Base-by-base conservation (phyloP, 2,797 vertebrate genomes). In the Cynodonichthys magdalenae region DNA sequence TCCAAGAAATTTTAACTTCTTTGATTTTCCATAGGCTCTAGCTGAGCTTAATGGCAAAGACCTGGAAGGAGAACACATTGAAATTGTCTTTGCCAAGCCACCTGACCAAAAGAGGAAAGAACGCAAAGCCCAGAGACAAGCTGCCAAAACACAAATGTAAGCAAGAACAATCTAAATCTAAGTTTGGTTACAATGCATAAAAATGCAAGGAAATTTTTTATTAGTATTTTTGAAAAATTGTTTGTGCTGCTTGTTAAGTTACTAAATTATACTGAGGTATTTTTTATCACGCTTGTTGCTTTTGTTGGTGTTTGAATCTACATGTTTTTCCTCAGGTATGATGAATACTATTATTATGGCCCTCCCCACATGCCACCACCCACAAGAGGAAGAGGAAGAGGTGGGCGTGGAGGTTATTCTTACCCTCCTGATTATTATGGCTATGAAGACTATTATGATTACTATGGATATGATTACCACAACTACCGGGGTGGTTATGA, bases 361-460 rank as follows among this genome's bases (percentile, higher is more conserved):
- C 97, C 96, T 78, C 96, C 97, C 86, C 96, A 98, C 84, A 96
- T 98, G 95, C 96, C 96, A 47, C 96, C 96, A 88, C 97, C 96
- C 84, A 92, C 96, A 74, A 95, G 98, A 94, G 96, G 96, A 80
- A 87, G 97, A 85, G 95, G 96, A 87, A 94, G 97, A 81, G 96
- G 95, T 66, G 94, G 95, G 60, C 90, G 97, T 77, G 96, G 96
- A 80, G 96, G 96, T 77, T 99, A 99, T 27, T 94, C 96, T 80
- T 99, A 99, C 91, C 94, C 96, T 63, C 96, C 95, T 31, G 97
- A 99, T 91, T 99, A 98, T 93, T 98, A 98, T 0, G 94, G 94
- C 90, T 99, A 98, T 75, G 97, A 99, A 94, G 98, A 99, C 94
- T 99, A 99, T 93, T 98, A 99, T 18, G 96, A 98, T 95, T 99